Evolutionary conservation across 2,113 vertebrate genomes (phyloP), one percentile per base, ranked within the genome.

Genomic region (Catharus minimus): DNA sequence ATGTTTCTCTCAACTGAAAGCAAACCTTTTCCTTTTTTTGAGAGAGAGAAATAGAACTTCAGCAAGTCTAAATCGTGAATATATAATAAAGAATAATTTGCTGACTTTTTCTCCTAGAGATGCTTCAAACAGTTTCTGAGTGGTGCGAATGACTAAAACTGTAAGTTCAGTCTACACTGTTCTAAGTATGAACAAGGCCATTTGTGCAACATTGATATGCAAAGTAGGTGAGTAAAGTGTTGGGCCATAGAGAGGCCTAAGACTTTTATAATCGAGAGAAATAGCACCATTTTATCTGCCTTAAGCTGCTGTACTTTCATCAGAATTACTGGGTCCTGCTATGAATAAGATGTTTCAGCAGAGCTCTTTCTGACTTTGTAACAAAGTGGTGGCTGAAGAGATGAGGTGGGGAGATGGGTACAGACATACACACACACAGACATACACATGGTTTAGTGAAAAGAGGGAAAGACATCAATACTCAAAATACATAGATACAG

Each of bases 251-350:
- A 88, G 41, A 82, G 38, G 74, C 55, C 57, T 72, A 76, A 73
- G 74, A 64, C 18, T 91, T 94, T 57, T 53, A 30, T 43, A 92
- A 83, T 2, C 86, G 47, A 91, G 94, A 66, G 44, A 95, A 96
- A 61, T 58, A 73, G 75, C 43, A 86, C 52, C n/a, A 92, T 95
- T 84, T 92, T 79, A 67, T 85, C 94, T 92, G 84, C 80, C 44
- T 89, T 87, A 55, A 43, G 53, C 53, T 95, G 68, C 46, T 8
- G 2, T 73, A 73, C 61, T 91, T 91, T 62, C 33, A 68, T 84
- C 57, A 24, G 80, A 61, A 81, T 88, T 93, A 84, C 38, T 82
- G 36, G 62, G 21, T 89, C 46, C 52, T 28, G 2, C 74, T 85
- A 38, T 69, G 65, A 76, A 53, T 61, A 57, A 79, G 46, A 56